Base-by-base conservation (phyloP, 2,888 invertebrate species). In the Anthophora plumipes region DNA sequence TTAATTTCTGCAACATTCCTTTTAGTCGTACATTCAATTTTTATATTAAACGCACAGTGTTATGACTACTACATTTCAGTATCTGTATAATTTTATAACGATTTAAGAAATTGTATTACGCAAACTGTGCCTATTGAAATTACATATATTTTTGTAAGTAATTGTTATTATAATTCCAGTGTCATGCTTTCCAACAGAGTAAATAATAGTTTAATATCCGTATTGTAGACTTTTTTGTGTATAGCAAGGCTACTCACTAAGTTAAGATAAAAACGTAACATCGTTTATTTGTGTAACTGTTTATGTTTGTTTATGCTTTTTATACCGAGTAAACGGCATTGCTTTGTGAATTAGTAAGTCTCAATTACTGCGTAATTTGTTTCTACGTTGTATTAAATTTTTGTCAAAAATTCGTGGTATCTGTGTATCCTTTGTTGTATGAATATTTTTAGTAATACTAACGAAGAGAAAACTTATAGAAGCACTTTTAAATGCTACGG, bases 71-170 rank as follows among this genome's bases (percentile, higher is more conserved):
- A 31, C 54, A 39, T 48, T 76, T 61, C 22, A 57, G 9, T 75
- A 31, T 59, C 17, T 74, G 48, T 63, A 61, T 79, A 64, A 68
- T 68, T 80, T 79, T 64, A 63, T 39, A 68, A 48, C 17, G 14
- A 66, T 59, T 68, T 63, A 79, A 69, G 52, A 22, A 59, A 79
- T 48, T 80, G 67, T 79, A 80, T 78, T 79, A 70, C n/a, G 52
- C 48, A 48, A 69, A 61, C 55, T 71, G 77, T 77, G 77, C 77
- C 80, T 80, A 72, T 54, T 59, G 48, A 79, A 72, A 80, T 72
- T 68, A 72, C 20, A 70, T 80, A 61, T 80, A 80, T 81, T 80
- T 80, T 81, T 80, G 20, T 74, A 80, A 68, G 79, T 59, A 80
- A 69, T n/a, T 80, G 64, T 80, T 66, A 72, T 67, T 59, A 61